Evolutionary conservation across 1,140 invertebrate genomes (phyloP).

Genomic region (Vanessa atalanta): DNA sequence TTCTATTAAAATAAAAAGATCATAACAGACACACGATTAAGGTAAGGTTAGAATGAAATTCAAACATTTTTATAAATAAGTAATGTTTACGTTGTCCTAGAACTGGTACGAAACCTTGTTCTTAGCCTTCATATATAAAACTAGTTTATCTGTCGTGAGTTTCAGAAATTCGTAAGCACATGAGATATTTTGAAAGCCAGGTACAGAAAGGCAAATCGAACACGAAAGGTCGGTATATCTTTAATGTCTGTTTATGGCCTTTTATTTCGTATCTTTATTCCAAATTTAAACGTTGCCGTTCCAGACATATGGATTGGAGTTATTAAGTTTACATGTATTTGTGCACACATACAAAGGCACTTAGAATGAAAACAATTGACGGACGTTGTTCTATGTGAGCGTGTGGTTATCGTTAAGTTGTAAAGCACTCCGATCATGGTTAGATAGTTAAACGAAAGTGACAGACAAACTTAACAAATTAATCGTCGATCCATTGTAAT

Average conservation of each 20-base stretch:
- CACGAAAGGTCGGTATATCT: too few species aligned
- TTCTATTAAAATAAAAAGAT: background rate
- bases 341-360: background rate
- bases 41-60: background rate
- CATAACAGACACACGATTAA: background rate
- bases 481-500: conserved; percentile 11
- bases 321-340: too few species aligned
- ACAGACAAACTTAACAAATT: conserved; percentile 20
- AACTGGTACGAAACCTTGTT: conserved; percentile 12
- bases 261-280: too few species aligned
- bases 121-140: conserved; percentile 15
- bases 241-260: too few species aligned
- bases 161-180: background rate
- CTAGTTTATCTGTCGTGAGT: conserved; percentile 7
- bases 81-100: background rate
- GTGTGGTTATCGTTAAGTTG: background rate
- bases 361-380: background rate
- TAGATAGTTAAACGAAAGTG: conserved; percentile 21
- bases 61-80: background rate
- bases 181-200: background rate
- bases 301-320: too few species aligned
- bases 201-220: too few species aligned
- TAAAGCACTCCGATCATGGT: background rate
- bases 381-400: background rate
- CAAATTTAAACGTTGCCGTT: too few species aligned